A percentile compares a stretch with the other conserved stretches of the same genome.
phyloP scores from a whole-genome alignment of 1,140 invertebrate genomes.

The Bradynema listronoti region DNA sequence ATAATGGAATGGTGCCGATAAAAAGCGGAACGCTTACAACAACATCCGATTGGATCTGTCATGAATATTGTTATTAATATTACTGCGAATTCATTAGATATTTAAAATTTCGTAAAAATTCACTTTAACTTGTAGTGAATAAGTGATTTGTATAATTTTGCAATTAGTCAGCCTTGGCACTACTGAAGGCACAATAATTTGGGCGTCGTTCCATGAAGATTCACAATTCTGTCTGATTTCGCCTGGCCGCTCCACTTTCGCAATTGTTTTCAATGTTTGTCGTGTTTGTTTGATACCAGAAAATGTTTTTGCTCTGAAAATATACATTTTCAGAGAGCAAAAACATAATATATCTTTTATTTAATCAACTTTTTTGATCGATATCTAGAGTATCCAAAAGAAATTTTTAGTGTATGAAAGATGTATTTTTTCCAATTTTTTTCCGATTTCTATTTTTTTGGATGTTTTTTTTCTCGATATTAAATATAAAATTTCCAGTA shows the following conservation, averaged over 20 bases:
- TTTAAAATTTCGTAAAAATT: conserved; percentile 1
- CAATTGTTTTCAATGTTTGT: conserved; percentile 22
- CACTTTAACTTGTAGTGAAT: conserved; percentile 47
- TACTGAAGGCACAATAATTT: conserved; percentile 43
- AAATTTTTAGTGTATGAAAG: too few relatives aligned
- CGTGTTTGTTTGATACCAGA: conserved; percentile 49
- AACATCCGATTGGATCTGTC: conserved; percentile 30
- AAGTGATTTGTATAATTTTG: conserved; percentile 49
- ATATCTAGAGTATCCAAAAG: too few relatives aligned
- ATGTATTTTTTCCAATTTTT: too few relatives aligned
- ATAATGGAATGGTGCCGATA: conserved; percentile 52
- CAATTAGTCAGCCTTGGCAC: conserved; percentile 49
- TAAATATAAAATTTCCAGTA: too few relatives aligned
- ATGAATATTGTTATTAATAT: not conserved
- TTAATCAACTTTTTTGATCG: too few relatives aligned
- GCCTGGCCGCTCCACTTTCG: conserved; percentile 24
- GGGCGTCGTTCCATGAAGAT: conserved; percentile 30
- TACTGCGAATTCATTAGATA: conserved; percentile 2
- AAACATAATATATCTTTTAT: not conserved
- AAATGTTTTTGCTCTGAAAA: conserved; percentile 56
- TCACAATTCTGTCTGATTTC: conserved; percentile 29
- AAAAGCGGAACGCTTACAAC: conserved; percentile 43
- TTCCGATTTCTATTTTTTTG: too few relatives aligned
- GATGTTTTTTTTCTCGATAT: too few relatives aligned
- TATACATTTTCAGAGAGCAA: not conserved